Conservation (phyloP, 2,888 invertebrate species). For the Linnaemya tessellans region DNA sequence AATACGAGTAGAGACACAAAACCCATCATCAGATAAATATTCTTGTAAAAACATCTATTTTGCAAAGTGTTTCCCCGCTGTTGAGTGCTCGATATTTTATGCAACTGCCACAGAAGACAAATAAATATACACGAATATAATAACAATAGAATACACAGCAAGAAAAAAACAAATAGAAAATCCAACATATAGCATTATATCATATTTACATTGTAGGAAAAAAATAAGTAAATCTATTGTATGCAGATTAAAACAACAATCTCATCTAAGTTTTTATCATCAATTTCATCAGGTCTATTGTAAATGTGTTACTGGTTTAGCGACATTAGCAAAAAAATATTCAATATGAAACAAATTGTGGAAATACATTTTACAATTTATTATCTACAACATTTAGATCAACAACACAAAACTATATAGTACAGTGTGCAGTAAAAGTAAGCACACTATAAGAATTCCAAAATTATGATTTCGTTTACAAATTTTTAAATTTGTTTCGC, state of each 20-base stretch:
- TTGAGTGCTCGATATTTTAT: conserved; percentile 57
- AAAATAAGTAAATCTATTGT: conserved; percentile 48
- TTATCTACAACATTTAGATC: not conserved
- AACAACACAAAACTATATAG: not conserved
- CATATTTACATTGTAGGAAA: conserved; percentile 25
- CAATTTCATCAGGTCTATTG: conserved; percentile 56
- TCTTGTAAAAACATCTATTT: conserved; percentile 17
- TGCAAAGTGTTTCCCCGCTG: conserved; percentile 42
- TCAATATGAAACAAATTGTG: conserved; percentile 27
- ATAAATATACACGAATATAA: not conserved
- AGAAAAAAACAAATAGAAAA: not conserved
- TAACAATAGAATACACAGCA: conserved; percentile 28
- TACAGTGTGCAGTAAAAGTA: no score
- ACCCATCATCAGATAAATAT: conserved; percentile 42
- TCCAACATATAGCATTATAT: conserved; percentile 29
- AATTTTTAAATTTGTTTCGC: no score
- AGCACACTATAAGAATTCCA: no score
- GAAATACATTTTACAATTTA: conserved; percentile 27
- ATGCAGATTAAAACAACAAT: conserved; percentile 54
- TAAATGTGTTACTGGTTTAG: conserved; percentile 33
- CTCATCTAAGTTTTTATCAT: conserved; percentile 39
- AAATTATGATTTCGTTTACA: no score
- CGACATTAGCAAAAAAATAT: conserved; percentile 16
- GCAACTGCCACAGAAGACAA: conserved; percentile 9
- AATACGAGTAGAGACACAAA: conserved; percentile 20